These are phyloP conservation scores for Drosophila watanabei DNA, from an alignment of 1,140 invertebrate species.

Conservation along the genomic window DNA sequence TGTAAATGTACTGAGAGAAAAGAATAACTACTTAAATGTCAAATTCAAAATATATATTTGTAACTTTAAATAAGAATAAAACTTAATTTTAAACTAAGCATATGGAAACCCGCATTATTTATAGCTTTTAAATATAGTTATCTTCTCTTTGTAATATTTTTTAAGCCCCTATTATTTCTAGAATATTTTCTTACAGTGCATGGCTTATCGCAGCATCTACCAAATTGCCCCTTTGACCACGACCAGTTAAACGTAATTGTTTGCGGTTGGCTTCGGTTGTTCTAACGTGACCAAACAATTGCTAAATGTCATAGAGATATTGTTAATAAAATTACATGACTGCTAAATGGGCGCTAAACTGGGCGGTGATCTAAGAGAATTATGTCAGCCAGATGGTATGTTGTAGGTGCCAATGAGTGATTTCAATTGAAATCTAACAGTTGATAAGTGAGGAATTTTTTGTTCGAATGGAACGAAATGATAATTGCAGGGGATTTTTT, in stretches of 20 bases:
- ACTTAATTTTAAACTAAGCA: too few species aligned
- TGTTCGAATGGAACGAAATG: background rate
- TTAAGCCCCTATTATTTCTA: background rate
- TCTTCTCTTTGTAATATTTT: background rate
- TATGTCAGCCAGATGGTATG: constrained; percentile 60
- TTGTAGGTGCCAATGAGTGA: constrained; percentile 48
- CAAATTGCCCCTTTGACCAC: constrained; percentile 63
- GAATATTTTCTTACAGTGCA: constrained; percentile 1
- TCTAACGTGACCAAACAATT: constrained; percentile 70
- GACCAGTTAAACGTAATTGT: constrained; percentile 61
- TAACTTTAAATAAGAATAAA: too few species aligned
- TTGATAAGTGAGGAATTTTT: constrained; percentile 17
- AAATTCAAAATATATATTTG: too few species aligned
- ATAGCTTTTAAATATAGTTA: too few species aligned
- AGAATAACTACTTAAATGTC: too few species aligned
- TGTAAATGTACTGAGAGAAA: constrained; percentile 16
- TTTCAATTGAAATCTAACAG: constrained; percentile 32
- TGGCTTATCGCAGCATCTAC: constrained; percentile 55
- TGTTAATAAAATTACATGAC: constrained; percentile 60
- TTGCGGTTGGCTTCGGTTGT: constrained; percentile 49
- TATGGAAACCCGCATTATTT: too few species aligned
- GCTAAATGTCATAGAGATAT: constrained; percentile 64
- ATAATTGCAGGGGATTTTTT: background rate
- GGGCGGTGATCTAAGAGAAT: constrained; percentile 69
- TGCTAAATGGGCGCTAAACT: constrained; percentile 61